A percentile compares a stretch with the other conserved stretches of the same genome.
Evolutionary conservation across 2,888 invertebrate genomes (phyloP).

Genomic region (Palloptera scutellata): DNA sequence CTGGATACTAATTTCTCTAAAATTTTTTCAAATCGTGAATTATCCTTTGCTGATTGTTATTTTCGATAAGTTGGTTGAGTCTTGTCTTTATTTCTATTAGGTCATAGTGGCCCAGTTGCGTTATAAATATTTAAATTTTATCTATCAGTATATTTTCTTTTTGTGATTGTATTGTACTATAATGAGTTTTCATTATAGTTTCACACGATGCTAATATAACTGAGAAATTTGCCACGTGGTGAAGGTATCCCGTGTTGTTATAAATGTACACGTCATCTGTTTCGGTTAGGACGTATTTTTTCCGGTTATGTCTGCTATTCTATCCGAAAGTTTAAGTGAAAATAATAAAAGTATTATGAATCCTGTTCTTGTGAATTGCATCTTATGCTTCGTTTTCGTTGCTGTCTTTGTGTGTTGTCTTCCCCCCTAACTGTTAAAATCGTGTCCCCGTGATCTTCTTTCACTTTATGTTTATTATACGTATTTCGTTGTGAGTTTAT

Average conservation of each 20-base stretch:
- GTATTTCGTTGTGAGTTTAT: not conserved
- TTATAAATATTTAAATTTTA: conserved; percentile 26
- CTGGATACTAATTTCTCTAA: conserved; percentile 11
- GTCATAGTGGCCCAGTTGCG: not conserved
- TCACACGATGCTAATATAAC: conserved; percentile 15
- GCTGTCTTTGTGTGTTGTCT: conserved; percentile 6
- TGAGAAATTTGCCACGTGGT: conserved; percentile 20
- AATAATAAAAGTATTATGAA: not conserved
- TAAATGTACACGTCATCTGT: conserved; percentile 22
- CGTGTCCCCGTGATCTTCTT: conserved; percentile 8
- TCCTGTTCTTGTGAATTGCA: not conserved
- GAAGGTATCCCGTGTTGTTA: conserved; percentile 19
- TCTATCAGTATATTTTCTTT: conserved; percentile 13
- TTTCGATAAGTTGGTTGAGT: conserved; percentile 28
- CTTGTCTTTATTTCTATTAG: conserved; percentile 19
- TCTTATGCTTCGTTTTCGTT: not conserved
- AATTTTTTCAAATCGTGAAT: conserved; percentile 27
- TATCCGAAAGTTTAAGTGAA: not conserved
- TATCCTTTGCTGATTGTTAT: conserved; percentile 28
- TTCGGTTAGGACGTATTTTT: conserved; percentile 27
- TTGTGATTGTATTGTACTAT: conserved; percentile 9
- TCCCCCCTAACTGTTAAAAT: not conserved
- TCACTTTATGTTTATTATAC: not conserved
- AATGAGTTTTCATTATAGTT: conserved; percentile 14
- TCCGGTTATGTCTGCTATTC: conserved; percentile 18